Evolutionary conservation across 2,113 vertebrate species (phyloP).

Genomic region (Chlamydotis undulata): DNA sequence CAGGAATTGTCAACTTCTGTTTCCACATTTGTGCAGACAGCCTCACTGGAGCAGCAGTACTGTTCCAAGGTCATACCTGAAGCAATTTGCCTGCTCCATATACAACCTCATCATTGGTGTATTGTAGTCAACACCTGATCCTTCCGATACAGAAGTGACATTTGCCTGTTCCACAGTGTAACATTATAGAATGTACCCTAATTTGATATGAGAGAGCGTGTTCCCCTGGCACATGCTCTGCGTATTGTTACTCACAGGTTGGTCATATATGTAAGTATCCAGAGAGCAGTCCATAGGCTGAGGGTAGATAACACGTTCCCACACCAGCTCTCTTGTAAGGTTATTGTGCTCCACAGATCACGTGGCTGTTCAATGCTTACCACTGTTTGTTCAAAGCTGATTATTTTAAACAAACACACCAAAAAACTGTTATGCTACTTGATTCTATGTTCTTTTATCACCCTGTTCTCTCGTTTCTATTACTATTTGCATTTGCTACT

Average conservation of each 20-base stretch:
- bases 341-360: neutral
- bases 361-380: neutral
- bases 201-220: neutral
- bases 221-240: neutral
- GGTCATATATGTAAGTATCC: neutral
- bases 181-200: neutral
- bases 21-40: neutral
- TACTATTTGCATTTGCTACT: neutral
- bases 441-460: neutral
- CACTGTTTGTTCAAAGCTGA: conserved; percentile 5
- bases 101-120: neutral
- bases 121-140: neutral
- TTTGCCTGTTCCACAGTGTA: neutral
- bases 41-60: neutral
- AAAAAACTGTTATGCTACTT: neutral
- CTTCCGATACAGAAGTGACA: neutral
- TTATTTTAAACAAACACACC: neutral
- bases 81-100: neutral
- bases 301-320: neutral
- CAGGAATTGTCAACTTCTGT: neutral
- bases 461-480: neutral
- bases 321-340: neutral
- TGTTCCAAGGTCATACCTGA: neutral
- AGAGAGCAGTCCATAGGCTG: neutral
- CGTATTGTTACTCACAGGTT: neutral